A percentile compares a stretch with the other conserved stretches of the same genome.
Evolutionary conservation across 2,888 invertebrate genomes (phyloP).

Genomic region (Pharmacophagus antenor): DNA sequence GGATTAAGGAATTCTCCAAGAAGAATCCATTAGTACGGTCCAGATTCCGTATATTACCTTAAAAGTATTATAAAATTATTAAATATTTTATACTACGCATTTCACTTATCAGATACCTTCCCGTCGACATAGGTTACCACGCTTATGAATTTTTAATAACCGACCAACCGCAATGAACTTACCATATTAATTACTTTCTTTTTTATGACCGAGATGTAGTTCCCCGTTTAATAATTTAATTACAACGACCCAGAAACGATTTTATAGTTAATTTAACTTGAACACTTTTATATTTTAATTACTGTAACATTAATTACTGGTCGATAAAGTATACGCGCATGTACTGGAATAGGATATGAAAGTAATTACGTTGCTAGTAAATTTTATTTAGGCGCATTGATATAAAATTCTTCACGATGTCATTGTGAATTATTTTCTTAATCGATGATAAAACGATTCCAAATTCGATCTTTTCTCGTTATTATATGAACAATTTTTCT

Average conservation of each 20-base stretch:
- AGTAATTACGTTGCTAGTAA: no score
- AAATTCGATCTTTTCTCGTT: no score
- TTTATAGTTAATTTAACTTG: not conserved
- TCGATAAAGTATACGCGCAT: not conserved
- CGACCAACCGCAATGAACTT: not conserved
- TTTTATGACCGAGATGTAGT: not conserved
- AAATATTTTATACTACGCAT: no score
- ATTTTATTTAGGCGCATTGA: no score
- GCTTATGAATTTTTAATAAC: not conserved
- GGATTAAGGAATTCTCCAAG: no score
- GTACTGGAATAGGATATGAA: no score
- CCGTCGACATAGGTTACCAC: not conserved
- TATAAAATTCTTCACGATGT: no score
- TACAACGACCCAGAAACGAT: constrained; percentile 2
- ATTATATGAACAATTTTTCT: no score
- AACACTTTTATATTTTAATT: not conserved
- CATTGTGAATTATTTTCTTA: no score
- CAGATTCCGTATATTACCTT: not conserved
- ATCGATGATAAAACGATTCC: no score
- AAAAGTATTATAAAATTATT: not conserved
- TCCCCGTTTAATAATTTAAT: not conserved
- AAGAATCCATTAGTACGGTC: no score
- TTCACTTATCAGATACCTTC: not conserved
- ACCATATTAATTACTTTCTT: not conserved
- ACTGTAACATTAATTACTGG: not conserved